Evolutionary conservation across 2,888 invertebrate genomes (phyloP).

Genomic region (Iphiclides podalirius): DNA sequence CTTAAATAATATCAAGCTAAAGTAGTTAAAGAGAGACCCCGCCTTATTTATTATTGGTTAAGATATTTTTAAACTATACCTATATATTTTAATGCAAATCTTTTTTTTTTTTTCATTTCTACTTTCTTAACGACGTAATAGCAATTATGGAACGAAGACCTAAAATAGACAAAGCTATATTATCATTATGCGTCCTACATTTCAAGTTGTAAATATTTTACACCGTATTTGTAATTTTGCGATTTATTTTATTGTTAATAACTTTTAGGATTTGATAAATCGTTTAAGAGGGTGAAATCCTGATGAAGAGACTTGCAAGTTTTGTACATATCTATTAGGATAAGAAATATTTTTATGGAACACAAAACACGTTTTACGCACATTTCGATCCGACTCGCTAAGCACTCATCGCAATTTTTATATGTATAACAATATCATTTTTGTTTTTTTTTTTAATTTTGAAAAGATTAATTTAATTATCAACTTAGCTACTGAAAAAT

Average conservation of each 20-base stretch:
- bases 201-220: slow-evolving; percentile 78
- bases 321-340: slow-evolving; percentile 77
- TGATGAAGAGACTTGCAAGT: slow-evolving; percentile 73
- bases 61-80: too few species aligned
- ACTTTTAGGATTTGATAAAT: slow-evolving; percentile 69
- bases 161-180: slow-evolving; percentile 26
- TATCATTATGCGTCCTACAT: slow-evolving; percentile 39
- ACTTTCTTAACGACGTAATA: background rate
- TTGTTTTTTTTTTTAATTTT: slow-evolving; percentile 2
- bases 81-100: too few species aligned
- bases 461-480: too few species aligned
- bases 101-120: too few species aligned
- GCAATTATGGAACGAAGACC: slow-evolving; percentile 12
- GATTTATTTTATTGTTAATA: slow-evolving; percentile 64
- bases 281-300: slow-evolving; percentile 58
- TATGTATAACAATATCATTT: too few species aligned
- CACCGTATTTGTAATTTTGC: slow-evolving; percentile 68
- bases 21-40: background rate
- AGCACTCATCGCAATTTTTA: slow-evolving; percentile 2
- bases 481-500: too few species aligned
- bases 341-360: slow-evolving; percentile 44
- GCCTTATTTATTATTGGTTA: background rate
- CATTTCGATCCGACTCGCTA: slow-evolving; percentile 16
- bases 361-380: slow-evolving; percentile 9
- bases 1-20: slow-evolving; percentile 3